Evolutionary conservation across 2,888 invertebrate genomes (phyloP).

Genomic region (Psylliodes chrysocephalus): DNA sequence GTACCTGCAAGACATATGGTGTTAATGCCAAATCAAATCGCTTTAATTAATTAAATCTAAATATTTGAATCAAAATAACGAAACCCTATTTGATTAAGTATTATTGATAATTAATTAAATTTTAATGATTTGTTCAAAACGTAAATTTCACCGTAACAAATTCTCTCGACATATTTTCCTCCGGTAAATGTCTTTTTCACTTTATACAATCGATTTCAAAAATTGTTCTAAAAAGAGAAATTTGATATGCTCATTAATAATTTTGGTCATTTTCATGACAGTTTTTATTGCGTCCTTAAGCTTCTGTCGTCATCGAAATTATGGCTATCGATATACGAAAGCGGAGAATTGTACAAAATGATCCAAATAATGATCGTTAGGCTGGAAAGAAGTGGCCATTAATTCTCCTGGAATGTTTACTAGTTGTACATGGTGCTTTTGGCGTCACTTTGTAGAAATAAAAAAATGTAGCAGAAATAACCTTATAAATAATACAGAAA

Average conservation of each 20-base stretch:
- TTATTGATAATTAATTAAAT: too few species aligned
- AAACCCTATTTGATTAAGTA: too few species aligned
- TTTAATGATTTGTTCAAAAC: too few species aligned
- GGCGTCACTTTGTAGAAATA: background rate
- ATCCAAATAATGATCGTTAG: slow-evolving; percentile 9
- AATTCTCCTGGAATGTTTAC: slow-evolving; percentile 1
- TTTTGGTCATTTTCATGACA: background rate
- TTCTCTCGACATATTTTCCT: too few species aligned
- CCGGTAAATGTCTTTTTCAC: too few species aligned
- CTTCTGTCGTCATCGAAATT: background rate
- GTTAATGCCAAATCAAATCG: too few species aligned
- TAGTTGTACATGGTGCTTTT: background rate
- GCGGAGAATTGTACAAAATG: background rate
- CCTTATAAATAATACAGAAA: background rate
- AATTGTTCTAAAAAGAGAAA: too few species aligned
- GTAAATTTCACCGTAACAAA: too few species aligned
- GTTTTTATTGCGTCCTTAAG: background rate
- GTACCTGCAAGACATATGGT: too few species aligned
- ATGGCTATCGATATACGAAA: slow-evolving; percentile 6
- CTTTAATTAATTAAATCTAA: too few species aligned
- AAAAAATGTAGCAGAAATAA: background rate
- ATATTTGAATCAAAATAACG: too few species aligned
- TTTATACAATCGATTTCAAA: too few species aligned
- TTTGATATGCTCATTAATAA: background rate
- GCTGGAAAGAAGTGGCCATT: slow-evolving; percentile 7